Conservation (phyloP, 2,113 vertebrate genomes). For the Trematocara stigmaticum region DNA sequence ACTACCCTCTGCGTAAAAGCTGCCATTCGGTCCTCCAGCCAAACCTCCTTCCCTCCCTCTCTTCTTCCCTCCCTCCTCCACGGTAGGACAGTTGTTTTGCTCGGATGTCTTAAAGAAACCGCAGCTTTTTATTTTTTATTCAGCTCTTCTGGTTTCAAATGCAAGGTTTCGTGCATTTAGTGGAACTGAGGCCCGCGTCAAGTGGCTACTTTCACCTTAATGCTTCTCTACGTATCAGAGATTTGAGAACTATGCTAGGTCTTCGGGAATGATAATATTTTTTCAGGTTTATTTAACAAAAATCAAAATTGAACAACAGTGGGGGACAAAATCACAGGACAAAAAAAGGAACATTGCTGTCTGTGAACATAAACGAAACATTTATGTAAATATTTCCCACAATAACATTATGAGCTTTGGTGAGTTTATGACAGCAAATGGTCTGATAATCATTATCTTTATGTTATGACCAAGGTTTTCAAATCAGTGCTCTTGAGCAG, state of each 20-base stretch:
- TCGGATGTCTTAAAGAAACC: slow-evolving; percentile 75
- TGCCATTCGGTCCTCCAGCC: slow-evolving; percentile 73
- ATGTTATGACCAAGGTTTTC: neutral
- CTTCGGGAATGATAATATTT: neutral
- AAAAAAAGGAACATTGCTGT: neutral
- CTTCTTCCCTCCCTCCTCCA: neutral
- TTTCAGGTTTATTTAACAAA: neutral
- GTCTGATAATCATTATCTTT: neutral
- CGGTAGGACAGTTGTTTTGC: slow-evolving; percentile 55
- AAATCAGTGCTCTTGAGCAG: neutral
- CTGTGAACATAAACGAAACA: neutral
- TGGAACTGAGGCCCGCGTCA: neutral
- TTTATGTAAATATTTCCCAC: neutral
- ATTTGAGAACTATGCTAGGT: neutral
- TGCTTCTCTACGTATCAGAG: neutral
- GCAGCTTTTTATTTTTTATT: slow-evolving; percentile 38
- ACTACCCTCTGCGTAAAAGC: slow-evolving; percentile 65
- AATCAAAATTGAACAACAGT: neutral
- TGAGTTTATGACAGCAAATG: neutral
- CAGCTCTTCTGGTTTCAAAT: neutral
- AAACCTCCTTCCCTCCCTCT: slow-evolving; percentile 21
- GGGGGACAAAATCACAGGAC: neutral
- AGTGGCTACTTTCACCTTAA: neutral
- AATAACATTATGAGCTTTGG: neutral
- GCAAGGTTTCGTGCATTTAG: neutral